Evolutionary conservation across 2,888 invertebrate species (phyloP), one percentile per base, ranked within the genome.

Genomic region (Halocaridina rubra): DNA sequence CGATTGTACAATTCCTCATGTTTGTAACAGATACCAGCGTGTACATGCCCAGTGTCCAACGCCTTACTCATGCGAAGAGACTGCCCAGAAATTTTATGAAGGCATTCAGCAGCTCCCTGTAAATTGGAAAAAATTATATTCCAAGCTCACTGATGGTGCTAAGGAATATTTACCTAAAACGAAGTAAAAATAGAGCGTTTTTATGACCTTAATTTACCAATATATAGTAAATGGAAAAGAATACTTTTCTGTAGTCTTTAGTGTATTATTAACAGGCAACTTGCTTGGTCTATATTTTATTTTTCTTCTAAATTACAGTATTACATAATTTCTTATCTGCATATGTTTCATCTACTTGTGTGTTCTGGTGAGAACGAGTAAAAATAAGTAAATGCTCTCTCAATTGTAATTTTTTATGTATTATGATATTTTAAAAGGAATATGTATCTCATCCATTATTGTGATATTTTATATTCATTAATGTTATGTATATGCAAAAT

Each of bases 1-100:
- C 30, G 61, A 77, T 29, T 30, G 53, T 29, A 59, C 19, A 16
- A 29, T 71, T 3, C 69, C 22, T 16, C 82, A 82, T 22, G 82
- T 82, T 10, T 82, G 82, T 22, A 82, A 77, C 32, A 30, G 82
- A 13, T 46, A 82, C 71, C 82, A 82, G 61, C 57, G 82, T 10
- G 32, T 61, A 13, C 59, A 69, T n/a, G 33, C 24, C 0, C 29
- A 24, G 13, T 82, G 82, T 19, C 82, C 82, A 8, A 59, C 82
- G 8, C 77, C 77, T 3, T 77, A 57, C 69, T 22, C 76, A 19
- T n/a, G 53, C 53, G 13, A n/a, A 8, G n/a, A 24, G 2, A 75
- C 76, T 16, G 81, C 81, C 19, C 10, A 10, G 3, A n/a, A 22
- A 3, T 81, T 81, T 19, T 53, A 30, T n/a, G 1, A 10, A 7